Conservation (phyloP, 2,113 vertebrate species). For the Leucopsar rothschildi region DNA sequence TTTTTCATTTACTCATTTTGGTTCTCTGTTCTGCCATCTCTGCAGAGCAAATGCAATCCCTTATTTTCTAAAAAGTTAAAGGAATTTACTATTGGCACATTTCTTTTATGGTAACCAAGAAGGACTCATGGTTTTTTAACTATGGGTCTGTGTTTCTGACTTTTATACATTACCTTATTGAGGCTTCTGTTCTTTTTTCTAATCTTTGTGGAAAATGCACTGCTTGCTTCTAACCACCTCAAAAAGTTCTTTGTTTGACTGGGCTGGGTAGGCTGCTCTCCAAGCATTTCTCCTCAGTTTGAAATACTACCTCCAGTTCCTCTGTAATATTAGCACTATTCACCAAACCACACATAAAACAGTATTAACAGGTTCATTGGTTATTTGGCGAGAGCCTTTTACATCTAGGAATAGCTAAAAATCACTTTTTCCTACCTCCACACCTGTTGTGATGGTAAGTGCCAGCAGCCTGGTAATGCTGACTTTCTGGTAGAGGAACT, state of each 20-base stretch:
- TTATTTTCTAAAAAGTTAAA: neutral
- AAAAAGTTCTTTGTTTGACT: neutral
- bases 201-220: neutral
- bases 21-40: neutral
- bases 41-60: neutral
- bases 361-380: neutral
- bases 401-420: neutral
- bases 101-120: neutral
- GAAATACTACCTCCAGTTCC: neutral
- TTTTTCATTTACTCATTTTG: neutral
- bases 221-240: neutral
- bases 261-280: neutral
- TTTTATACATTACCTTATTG: neutral
- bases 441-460: neutral
- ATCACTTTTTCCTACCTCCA: neutral
- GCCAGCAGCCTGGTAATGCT: neutral
- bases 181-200: neutral
- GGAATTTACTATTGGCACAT: neutral
- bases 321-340: neutral
- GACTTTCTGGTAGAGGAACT: neutral
- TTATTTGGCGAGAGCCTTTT: neutral
- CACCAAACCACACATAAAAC: neutral
- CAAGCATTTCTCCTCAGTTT: neutral
- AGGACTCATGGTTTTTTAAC: rapidly evolving
- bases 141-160: neutral